Conservation (phyloP, 35 echinoderm and acorn worm genomes). For the Patiria miniata region DNA sequence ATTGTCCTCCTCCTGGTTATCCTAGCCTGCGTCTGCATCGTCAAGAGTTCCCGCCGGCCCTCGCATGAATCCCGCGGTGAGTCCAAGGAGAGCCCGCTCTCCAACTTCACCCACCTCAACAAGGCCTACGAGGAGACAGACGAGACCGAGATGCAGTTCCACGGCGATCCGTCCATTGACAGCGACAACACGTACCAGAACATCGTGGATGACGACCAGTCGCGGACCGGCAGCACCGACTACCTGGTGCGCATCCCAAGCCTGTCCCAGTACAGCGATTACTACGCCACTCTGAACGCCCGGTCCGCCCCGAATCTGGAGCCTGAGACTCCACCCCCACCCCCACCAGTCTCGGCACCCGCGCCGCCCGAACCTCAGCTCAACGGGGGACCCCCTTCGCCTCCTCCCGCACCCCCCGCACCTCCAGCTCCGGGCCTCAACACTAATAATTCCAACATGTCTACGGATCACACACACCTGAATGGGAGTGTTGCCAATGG, state of each 20-base stretch:
- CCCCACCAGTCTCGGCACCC: constrained; percentile 11
- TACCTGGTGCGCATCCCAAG: constrained; percentile 31
- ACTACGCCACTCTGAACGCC: neutral
- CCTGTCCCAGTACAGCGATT: constrained; percentile 33
- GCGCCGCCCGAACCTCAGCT: neutral
- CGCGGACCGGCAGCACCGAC: neutral
- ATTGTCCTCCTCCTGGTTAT: constrained; percentile 14
- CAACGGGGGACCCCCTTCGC: neutral
- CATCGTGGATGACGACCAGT: neutral
- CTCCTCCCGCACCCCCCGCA: neutral
- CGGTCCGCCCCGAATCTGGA: neutral
- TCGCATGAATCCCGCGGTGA: neutral
- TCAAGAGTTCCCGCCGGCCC: neutral
- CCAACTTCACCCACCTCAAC: constrained; percentile 28
- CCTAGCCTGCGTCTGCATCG: constrained; percentile 11
- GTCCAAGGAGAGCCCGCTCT: neutral
- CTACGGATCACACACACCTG: neutral
- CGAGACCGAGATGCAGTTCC: constrained; percentile 34
- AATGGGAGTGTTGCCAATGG: neutral
- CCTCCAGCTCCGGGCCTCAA: neutral
- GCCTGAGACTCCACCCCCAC: constrained; percentile 19
- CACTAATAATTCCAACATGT: neutral
- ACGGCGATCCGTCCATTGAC: neutral
- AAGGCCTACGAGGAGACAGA: constrained; percentile 23
- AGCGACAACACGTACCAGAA: constrained; percentile 39